Conservation (phyloP, 2,888 invertebrate genomes). For the Eutolmus rufibarbis region DNA sequence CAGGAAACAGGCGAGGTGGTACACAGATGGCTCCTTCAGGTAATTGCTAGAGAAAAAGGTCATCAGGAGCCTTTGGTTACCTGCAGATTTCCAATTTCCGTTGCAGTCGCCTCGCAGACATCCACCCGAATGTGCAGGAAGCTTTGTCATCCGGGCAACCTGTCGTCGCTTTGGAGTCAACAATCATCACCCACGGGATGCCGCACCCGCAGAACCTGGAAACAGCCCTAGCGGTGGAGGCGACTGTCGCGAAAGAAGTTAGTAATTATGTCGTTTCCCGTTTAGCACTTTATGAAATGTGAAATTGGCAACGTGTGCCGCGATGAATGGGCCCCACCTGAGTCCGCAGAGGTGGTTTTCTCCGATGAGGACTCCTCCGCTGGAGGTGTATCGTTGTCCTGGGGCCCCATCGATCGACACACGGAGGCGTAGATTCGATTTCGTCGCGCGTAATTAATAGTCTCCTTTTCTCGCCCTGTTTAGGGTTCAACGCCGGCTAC, state of each 20-base stretch:
- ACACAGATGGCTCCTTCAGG: neutral
- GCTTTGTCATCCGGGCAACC: slow-evolving; percentile 73
- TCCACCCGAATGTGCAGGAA: slow-evolving; percentile 70
- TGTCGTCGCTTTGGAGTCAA: slow-evolving; percentile 94
- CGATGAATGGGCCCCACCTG: neutral
- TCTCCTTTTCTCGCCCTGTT: neutral
- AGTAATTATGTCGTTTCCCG: neutral
- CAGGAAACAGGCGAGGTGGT: neutral
- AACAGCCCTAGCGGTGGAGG: slow-evolving; percentile 84
- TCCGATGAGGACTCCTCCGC: neutral
- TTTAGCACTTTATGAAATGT: slow-evolving; percentile 13
- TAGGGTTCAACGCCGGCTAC: slow-evolving; percentile 91
- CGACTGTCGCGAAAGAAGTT: slow-evolving; percentile 73
- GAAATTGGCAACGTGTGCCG: neutral
- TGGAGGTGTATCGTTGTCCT: neutral
- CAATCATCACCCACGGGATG: slow-evolving; percentile 98
- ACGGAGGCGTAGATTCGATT: neutral
- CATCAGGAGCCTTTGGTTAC: neutral
- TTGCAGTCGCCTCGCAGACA: slow-evolving; percentile 55
- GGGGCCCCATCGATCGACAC: neutral
- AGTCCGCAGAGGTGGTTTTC: neutral
- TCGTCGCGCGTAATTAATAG: neutral
- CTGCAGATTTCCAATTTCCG: slow-evolving; percentile 4
- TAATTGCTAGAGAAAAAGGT: neutral
- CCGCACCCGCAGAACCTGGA: slow-evolving; percentile 90